phyloP scores from a whole-genome alignment of 1,140 invertebrate genomes.

The Lordiphosa collinella region DNA sequence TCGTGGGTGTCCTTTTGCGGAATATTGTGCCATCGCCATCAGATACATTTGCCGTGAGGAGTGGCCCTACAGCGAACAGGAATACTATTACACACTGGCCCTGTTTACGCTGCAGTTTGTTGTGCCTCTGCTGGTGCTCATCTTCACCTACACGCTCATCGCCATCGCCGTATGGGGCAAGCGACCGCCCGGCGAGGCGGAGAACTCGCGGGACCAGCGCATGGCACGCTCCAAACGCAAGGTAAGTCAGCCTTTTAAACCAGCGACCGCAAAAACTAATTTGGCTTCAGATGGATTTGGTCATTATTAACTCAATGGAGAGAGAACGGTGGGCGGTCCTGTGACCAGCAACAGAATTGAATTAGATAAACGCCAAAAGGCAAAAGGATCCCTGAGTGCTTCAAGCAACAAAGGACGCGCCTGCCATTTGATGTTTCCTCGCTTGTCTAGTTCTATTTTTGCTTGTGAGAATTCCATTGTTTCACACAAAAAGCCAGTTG shows the following conservation, averaged over 20 bases:
- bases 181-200: conserved; percentile 90
- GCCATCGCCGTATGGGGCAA: conserved; percentile 94
- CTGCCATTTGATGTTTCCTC: not conserved
- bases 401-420: not conserved
- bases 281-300: conserved; percentile 32
- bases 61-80: conserved; percentile 82
- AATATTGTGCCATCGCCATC: conserved; percentile 16
- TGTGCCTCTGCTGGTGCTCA: conserved; percentile 89
- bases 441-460: conserved; percentile 1
- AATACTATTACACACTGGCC: conserved; percentile 87
- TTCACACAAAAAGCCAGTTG: not conserved
- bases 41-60: conserved; percentile 86
- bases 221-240: conserved; percentile 93
- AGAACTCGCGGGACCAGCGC: conserved; percentile 88
- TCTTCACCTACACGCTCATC: conserved; percentile 93
- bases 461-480: conserved; percentile 7
- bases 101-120: conserved; percentile 92
- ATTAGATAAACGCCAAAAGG: conserved; percentile 34
- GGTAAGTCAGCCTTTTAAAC: conserved; percentile 82
- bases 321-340: not conserved
- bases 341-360: conserved; percentile 5
- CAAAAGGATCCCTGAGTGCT: conserved; percentile 13
- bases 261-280: conserved; percentile 66
- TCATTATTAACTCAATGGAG: conserved; percentile 13
- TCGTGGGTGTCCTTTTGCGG: conserved; percentile 8